phyloP scores from a whole-genome alignment of 1,140 invertebrate genomes.

The Philaenus spumarius region DNA sequence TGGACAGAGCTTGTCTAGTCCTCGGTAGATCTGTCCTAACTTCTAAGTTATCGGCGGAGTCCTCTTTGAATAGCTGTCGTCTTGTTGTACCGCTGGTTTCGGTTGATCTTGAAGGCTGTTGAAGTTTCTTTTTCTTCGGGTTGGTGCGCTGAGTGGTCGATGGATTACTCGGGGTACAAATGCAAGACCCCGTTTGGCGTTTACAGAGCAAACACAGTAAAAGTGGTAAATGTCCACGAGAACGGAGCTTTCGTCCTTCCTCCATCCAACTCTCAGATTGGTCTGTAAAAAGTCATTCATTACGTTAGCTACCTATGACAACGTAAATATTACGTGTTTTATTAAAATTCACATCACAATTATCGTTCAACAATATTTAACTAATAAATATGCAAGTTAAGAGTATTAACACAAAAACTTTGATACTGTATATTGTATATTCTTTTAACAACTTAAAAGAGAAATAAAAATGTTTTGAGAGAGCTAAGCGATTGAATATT shows the following conservation, averaged over 20 bases:
- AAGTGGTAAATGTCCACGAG: conserved; percentile 8
- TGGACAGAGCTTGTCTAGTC: not conserved
- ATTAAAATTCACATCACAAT: too few relatives aligned
- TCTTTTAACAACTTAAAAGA: too few relatives aligned
- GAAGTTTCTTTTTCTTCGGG: conserved; percentile 10
- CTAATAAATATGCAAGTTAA: too few relatives aligned
- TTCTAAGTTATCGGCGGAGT: not conserved
- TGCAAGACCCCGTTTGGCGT: conserved; percentile 12
- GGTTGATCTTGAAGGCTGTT: not conserved
- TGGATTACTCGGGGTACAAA: conserved; percentile 12
- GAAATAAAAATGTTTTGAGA: too few relatives aligned
- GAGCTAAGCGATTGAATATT: too few relatives aligned
- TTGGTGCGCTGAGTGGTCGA: conserved; percentile 8
- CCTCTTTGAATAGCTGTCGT: conserved; percentile 23
- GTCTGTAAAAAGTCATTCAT: not conserved
- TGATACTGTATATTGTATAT: too few relatives aligned
- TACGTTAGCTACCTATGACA: too few relatives aligned
- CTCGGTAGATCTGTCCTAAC: not conserved
- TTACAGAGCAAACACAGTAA: conserved; percentile 14
- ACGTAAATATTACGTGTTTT: too few relatives aligned
- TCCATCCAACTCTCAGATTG: conserved; percentile 9
- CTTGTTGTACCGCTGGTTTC: conserved; percentile 6
- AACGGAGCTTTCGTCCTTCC: conserved; percentile 19
- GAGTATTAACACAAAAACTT: too few relatives aligned
- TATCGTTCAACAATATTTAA: too few relatives aligned